These are phyloP conservation scores for Gadopsis bispinosus DNA, from an alignment of 2,797 vertebrate species.

Conservation along the genomic window DNA sequence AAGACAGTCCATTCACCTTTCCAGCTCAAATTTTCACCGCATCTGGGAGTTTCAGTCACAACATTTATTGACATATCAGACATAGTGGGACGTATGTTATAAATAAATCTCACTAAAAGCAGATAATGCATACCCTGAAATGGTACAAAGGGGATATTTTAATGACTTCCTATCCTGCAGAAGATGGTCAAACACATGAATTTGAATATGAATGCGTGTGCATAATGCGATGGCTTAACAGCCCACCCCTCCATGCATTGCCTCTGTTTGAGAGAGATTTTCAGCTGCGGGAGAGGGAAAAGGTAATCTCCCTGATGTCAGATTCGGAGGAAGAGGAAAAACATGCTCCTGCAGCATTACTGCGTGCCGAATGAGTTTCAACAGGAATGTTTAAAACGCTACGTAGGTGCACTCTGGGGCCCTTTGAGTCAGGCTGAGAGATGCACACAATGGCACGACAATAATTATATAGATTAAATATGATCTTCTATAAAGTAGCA, in stretches of 20 bases:
- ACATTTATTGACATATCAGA: neutral
- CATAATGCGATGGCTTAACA: slow-evolving; percentile 52
- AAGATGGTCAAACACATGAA: slow-evolving; percentile 60
- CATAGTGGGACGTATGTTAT: neutral
- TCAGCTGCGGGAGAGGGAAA: slow-evolving; percentile 49
- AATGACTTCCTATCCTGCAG: slow-evolving; percentile 56
- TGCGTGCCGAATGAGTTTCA: slow-evolving; percentile 22
- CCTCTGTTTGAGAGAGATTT: slow-evolving; percentile 50
- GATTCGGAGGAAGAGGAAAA: slow-evolving; percentile 48
- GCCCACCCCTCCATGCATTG: slow-evolving; percentile 30
- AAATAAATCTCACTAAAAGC: slow-evolving; percentile 21
- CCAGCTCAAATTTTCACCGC: neutral
- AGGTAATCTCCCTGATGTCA: slow-evolving; percentile 64
- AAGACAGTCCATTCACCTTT: neutral
- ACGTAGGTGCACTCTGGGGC: slow-evolving; percentile 46
- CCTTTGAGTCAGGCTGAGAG: slow-evolving; percentile 40
- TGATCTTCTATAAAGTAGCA: slow-evolving; percentile 70
- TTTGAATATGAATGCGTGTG: slow-evolving; percentile 66
- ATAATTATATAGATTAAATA: slow-evolving; percentile 79
- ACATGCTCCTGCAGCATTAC: slow-evolving; percentile 25
- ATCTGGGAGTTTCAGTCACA: neutral
- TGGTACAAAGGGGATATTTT: slow-evolving; percentile 36
- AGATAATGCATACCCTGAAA: slow-evolving; percentile 22
- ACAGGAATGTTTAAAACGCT: slow-evolving; percentile 43
- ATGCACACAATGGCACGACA: slow-evolving; percentile 63